phyloP scores from a whole-genome alignment of 2,888 invertebrate genomes.

The Acleris literana region DNA sequence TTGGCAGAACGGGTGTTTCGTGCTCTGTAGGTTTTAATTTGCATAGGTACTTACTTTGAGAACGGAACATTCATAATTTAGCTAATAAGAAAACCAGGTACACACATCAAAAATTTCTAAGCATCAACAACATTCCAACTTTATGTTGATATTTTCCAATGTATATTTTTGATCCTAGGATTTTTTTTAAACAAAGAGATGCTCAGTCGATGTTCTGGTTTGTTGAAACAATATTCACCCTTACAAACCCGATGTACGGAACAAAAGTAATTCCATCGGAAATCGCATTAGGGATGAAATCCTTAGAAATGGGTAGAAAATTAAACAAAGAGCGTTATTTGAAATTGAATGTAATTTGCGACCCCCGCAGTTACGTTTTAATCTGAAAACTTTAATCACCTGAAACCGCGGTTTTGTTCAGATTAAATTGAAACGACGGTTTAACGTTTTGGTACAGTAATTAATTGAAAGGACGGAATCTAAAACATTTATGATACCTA shows the following conservation, averaged over 20 bases:
- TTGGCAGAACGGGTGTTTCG: not conserved
- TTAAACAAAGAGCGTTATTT: conserved; percentile 57
- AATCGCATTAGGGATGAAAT: conserved; percentile 36
- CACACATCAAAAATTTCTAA: too few species aligned
- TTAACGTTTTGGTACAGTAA: conserved; percentile 9
- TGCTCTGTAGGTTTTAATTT: too few species aligned
- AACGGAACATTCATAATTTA: too few species aligned
- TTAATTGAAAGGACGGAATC: conserved; percentile 6
- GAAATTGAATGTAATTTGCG: conserved; percentile 63
- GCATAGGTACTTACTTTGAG: too few species aligned
- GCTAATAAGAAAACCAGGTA: too few species aligned
- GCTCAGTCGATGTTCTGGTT: too few species aligned
- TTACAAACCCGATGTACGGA: conserved; percentile 13
- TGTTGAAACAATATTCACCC: not conserved
- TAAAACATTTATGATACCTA: not conserved
- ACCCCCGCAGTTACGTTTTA: conserved; percentile 36
- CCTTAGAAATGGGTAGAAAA: conserved; percentile 58
- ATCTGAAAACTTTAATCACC: conserved; percentile 44
- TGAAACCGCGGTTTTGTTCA: conserved; percentile 31
- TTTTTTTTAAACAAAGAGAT: too few species aligned
- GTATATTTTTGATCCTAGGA: too few species aligned
- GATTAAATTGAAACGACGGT: conserved; percentile 13
- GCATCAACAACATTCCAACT: too few species aligned
- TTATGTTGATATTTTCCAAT: too few species aligned
- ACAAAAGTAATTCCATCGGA: conserved; percentile 16